Conservation (phyloP, 2,888 invertebrate species). For the Pheosia gnoma region DNA sequence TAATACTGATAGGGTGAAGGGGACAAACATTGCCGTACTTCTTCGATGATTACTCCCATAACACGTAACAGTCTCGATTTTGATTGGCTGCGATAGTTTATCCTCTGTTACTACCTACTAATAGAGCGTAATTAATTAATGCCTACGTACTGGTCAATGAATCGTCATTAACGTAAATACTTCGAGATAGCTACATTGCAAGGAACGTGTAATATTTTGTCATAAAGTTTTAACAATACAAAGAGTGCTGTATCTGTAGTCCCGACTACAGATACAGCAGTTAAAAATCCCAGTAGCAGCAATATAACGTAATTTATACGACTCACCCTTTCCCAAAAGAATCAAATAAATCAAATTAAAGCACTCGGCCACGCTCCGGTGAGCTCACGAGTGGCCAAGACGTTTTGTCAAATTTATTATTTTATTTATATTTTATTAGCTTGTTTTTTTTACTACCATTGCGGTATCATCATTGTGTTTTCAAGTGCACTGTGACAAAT, state of each 20-base stretch:
- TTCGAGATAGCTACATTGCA: neutral
- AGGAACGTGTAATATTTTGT: neutral
- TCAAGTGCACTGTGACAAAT: conserved; percentile 83
- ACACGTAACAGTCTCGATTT: no score
- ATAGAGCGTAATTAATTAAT: no score
- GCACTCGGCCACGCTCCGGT: conserved; percentile 74
- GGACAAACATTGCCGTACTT: no score
- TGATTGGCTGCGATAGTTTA: no score
- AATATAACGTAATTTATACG: conserved; percentile 71
- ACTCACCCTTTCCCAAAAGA: conserved; percentile 74
- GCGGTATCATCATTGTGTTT: conserved; percentile 72
- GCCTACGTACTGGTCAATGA: no score
- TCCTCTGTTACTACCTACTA: no score
- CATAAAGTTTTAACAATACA: conserved; percentile 44
- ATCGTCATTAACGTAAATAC: no score
- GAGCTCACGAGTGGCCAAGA: conserved; percentile 80
- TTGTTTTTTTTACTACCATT: conserved; percentile 51
- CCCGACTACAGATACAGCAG: conserved; percentile 33
- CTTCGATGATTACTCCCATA: no score
- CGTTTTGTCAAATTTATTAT: conserved; percentile 84
- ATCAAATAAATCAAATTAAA: conserved; percentile 83
- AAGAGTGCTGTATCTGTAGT: no score
- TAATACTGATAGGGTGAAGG: no score
- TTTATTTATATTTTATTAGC: conserved; percentile 82
- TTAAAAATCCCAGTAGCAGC: conserved; percentile 41